Evolutionary conservation across 2,888 invertebrate species (phyloP).

Genomic region (Euphydryas editha): DNA sequence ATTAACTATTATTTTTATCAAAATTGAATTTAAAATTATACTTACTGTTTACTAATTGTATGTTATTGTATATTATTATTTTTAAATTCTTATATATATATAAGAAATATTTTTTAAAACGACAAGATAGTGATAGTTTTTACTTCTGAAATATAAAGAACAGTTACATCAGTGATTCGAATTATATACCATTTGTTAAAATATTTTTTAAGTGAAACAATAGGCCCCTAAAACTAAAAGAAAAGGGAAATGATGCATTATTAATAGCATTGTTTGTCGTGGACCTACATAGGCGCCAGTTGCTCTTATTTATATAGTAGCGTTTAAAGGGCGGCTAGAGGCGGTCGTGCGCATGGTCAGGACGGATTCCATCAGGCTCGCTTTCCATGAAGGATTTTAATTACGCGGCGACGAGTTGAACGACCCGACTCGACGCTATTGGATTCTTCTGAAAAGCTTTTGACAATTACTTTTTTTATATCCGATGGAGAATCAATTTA

Average conservation of each 20-base stretch:
- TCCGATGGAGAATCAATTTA: constrained; percentile 32
- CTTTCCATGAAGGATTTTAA: constrained; percentile 83
- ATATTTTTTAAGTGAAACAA: background rate
- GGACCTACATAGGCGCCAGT: constrained; percentile 26
- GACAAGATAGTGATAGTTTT: too few relatives aligned
- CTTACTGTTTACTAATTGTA: background rate
- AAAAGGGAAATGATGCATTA: constrained; percentile 14
- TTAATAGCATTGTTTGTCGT: constrained; percentile 24
- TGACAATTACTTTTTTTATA: constrained; percentile 54
- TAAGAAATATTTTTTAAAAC: too few relatives aligned
- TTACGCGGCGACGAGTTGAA: constrained; percentile 75
- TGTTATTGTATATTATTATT: too few relatives aligned
- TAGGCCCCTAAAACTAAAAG: background rate
- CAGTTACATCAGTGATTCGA: too few relatives aligned
- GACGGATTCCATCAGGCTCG: constrained; percentile 79
- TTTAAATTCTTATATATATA: too few relatives aligned
- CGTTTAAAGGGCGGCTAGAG: constrained; percentile 71
- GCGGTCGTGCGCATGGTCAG: constrained; percentile 76
- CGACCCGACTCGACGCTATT: constrained; percentile 63
- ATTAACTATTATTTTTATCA: background rate
- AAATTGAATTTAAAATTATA: background rate
- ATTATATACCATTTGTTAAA: background rate
- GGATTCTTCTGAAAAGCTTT: constrained; percentile 54
- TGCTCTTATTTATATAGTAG: constrained; percentile 77
- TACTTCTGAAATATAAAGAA: too few relatives aligned